Base-by-base conservation (phyloP, 2,888 invertebrate species). In the Buathra laborator region DNA sequence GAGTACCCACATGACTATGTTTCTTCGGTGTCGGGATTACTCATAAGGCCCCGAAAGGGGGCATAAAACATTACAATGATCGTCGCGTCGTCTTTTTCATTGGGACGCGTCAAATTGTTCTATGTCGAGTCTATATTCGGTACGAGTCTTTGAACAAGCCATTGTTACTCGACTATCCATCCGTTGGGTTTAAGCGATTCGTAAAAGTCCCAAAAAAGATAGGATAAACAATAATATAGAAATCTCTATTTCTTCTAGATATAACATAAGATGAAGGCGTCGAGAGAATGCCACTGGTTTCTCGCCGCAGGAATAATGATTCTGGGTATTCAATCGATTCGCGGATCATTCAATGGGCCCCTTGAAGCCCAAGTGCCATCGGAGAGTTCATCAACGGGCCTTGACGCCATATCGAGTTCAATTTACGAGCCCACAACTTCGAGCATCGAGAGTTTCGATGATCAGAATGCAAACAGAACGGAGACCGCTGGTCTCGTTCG, bases 231-330 rank as follows among this genome's bases (percentile, higher is more conserved):
- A 29, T 29, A 24, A 59, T n/a, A 29, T n/a, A 5, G 0, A 56
- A 24, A 29, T 48, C 44, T 67, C 6, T 64, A 9, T 68, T 53
- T 46, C 12, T 71, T 51, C 78, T 79, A 89, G 89, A 66, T 74
- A 62, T 29, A 56, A 91, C 90, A 88, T 75, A 92, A 90, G 89
- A 93, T 91, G 93, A 91, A 89, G 89, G 87, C 91, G 88, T 90
- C 89, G 87, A 89, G 87, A 87, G 87, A 90, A 86, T 91, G 88
- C 87, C 90, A 89, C 87, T 92, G 91, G 91, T 90, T 92, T 88
- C 71, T 80, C 72, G 87, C 92, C 81, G 86, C 92, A 84, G 91
- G 90, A 87, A 89, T 91, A 72, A 77, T 92, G 46, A 67, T 84
- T 67, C 75, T 85, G 29, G 81, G 72, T 76, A 43, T 87, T 24